These are phyloP conservation scores for Rhinolophus ferrumequinum DNA, from an alignment of 2,113 vertebrate genomes.

Conservation along the genomic window DNA sequence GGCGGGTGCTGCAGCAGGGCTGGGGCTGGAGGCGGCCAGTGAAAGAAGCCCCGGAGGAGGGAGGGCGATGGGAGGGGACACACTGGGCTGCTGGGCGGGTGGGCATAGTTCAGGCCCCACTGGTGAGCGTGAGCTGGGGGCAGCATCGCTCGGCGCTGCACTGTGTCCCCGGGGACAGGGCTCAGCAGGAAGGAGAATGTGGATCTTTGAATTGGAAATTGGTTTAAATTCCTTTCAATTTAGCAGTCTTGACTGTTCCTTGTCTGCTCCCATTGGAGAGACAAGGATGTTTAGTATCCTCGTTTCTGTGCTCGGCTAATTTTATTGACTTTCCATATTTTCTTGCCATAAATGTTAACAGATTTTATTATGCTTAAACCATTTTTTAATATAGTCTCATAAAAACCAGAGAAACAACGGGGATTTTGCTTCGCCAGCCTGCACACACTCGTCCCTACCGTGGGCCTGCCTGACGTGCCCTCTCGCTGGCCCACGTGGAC, in stretches of 20 bases:
- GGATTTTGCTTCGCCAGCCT: conserved; percentile 48
- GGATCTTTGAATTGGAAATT: conserved; percentile 76
- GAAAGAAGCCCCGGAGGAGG: not conserved
- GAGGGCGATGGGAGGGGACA: not conserved
- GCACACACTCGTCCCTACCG: not conserved
- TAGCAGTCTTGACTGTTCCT: not conserved
- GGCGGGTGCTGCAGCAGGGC: not conserved
- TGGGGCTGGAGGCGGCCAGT: fast-evolving
- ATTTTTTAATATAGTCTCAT: conserved; percentile 80
- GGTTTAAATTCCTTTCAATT: conserved; percentile 69
- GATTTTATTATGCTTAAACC: conserved; percentile 83
- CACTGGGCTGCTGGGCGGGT: not conserved
- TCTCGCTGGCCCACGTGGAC: not conserved
- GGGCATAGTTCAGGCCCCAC: conserved; percentile 64
- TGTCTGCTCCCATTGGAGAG: conserved; percentile 69
- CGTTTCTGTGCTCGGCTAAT: conserved; percentile 80
- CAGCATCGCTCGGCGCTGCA: conserved; percentile 15
- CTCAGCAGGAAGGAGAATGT: conserved; percentile 37
- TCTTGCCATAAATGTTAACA: conserved; percentile 79
- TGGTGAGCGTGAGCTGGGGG: conserved; percentile 46
- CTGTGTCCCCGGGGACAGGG: conserved; percentile 55
- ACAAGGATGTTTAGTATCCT: conserved; percentile 66
- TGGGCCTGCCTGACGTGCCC: not conserved
- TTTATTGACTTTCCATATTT: conserved; percentile 83
- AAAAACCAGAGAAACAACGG: conserved; percentile 62